Evolutionary conservation across 2,888 invertebrate species (phyloP), one percentile per base, ranked within the genome.

Genomic region (Folsomia manolachei): DNA sequence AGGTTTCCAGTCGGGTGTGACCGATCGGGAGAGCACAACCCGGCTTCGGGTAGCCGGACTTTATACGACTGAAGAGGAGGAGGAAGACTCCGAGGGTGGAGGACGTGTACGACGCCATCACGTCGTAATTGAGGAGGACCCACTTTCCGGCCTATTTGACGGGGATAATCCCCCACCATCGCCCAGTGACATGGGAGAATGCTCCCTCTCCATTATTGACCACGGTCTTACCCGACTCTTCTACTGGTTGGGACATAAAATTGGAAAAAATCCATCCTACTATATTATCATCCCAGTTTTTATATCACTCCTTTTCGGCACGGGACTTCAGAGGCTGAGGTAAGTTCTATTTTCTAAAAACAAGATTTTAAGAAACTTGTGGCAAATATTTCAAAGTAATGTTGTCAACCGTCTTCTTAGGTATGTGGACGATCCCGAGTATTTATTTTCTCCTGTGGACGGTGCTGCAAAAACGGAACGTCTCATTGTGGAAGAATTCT

Each of bases 401-500:
- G n/a, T 39, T 39, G 14, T 9, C 14, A 39, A 39, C 4, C 39
- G 39, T 39, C 14, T 39, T 4, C 21, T 56, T 19, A 56, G 65
- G 23, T 94, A 94, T 85, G 93, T 94, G 86, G 94, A 94, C 85
- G 95, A 95, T 84, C 95, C 95, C 0, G 95, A 95, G 84, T 95
- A 95, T 85, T 87, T 95, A 21, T 95, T 95, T 86, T 93, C 94
- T 52, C 95, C 95, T 0, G 87, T 93, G 78, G 90, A 92, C 81
- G 95, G 95, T 0, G 91, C 91, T 80, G 94, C 83, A 51, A 83
- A 82, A 75, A 72, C 80, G 27, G 95, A 95, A 83, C 87, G 95
- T 79, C 88, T 89, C 26, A 88, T 93, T 68, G 92, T 94, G 18
- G 94, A 95, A 82, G 88, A 89, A 79, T 88, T 89, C 82, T 95